phyloP scores from a whole-genome alignment of 2,113 vertebrate species.

The Noctilio leporinus region DNA sequence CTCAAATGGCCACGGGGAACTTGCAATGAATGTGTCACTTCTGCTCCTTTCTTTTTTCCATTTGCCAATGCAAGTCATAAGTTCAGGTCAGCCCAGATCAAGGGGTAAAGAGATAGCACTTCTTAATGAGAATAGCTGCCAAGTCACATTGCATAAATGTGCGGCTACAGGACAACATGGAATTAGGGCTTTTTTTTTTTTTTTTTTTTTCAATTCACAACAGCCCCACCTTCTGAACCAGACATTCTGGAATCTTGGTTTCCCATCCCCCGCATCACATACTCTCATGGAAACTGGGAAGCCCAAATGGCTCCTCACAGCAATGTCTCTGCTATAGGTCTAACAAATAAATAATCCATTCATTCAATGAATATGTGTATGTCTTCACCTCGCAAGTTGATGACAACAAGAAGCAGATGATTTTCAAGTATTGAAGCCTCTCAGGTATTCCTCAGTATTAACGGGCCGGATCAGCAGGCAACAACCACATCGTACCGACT shows the following conservation, averaged over 20 bases:
- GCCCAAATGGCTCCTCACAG: neutral
- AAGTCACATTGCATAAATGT: rapidly evolving
- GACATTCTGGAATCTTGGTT: neutral
- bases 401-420: neutral
- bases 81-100: neutral
- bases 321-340: neutral
- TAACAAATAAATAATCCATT: neutral
- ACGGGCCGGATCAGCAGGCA: neutral
- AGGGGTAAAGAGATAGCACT: neutral
- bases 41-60: neutral
- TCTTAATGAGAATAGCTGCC: neutral
- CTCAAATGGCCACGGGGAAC: rapidly evolving
- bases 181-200: neutral
- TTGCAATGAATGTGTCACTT: neutral
- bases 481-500: rapidly evolving
- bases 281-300: neutral
- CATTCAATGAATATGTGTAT: neutral
- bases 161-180: neutral
- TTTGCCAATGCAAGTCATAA: rapidly evolving
- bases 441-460: neutral
- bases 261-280: neutral
- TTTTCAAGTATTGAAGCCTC: neutral
- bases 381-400: too few species aligned
- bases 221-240: neutral
- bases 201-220: neutral